A percentile compares a stretch with the other conserved stretches of the same genome.
phyloP scores from a whole-genome alignment of 1,140 invertebrate genomes.

The Hesperophylax magnus region DNA sequence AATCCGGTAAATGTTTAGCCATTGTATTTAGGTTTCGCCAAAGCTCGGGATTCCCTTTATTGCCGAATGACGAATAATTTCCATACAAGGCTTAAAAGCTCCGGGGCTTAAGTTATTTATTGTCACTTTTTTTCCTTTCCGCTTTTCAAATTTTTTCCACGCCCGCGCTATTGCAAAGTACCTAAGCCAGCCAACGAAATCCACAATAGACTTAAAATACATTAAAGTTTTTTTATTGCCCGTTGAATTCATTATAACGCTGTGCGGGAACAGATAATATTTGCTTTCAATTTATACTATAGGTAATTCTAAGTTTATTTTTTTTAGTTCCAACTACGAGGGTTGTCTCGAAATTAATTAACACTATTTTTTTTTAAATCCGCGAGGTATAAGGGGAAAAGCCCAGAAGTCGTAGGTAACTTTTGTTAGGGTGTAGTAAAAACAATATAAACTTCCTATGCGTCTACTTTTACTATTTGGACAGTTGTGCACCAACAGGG shows the following conservation, averaged over 20 bases:
- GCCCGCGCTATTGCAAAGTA: conserved; percentile 1
- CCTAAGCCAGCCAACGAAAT: background rate
- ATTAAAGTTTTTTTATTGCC: background rate
- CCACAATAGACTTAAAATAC: conserved; percentile 17
- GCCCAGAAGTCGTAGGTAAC: too few relatives aligned
- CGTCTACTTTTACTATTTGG: too few relatives aligned
- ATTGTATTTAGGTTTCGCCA: conserved; percentile 6
- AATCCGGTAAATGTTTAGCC: conserved; percentile 16
- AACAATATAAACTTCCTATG: too few relatives aligned
- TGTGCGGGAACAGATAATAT: too few relatives aligned
- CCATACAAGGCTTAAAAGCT: conserved; percentile 6
- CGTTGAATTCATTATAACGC: background rate
- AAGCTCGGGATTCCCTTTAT: background rate
- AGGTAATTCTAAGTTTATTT: too few relatives aligned
- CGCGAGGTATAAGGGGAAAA: too few relatives aligned
- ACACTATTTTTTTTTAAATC: too few relatives aligned
- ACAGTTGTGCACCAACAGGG: too few relatives aligned
- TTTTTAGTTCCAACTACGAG: too few relatives aligned
- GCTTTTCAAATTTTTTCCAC: background rate
- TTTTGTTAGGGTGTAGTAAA: too few relatives aligned
- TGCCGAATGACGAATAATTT: conserved; percentile 18
- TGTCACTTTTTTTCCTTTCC: background rate
- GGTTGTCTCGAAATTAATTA: too few relatives aligned
- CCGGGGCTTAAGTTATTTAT: background rate
- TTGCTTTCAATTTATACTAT: too few relatives aligned